phyloP scores from a whole-genome alignment of 2,888 invertebrate genomes.

The Leucoma salicis region DNA sequence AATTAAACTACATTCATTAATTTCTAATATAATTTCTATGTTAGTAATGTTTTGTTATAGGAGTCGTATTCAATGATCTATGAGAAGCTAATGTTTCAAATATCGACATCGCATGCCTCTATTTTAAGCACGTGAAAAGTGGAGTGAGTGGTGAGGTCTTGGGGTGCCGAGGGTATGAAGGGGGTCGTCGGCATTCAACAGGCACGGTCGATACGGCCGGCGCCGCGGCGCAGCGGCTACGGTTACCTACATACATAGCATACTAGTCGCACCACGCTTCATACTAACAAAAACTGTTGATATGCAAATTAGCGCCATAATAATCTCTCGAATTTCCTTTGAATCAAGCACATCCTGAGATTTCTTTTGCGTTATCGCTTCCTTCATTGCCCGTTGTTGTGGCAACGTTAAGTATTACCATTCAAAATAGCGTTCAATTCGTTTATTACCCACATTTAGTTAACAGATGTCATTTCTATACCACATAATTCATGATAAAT shows the following conservation, averaged over 20 bases:
- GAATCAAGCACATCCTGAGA: neutral
- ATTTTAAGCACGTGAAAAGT: constrained; percentile 80
- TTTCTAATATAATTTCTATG: neutral
- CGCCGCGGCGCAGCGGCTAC: constrained; percentile 65
- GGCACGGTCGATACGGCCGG: constrained; percentile 77
- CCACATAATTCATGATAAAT: no score
- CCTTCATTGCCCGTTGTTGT: neutral
- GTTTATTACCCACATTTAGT: neutral
- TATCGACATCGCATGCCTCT: constrained; percentile 77
- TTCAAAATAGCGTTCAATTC: neutral
- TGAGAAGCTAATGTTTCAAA: constrained; percentile 71
- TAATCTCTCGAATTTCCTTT: neutral
- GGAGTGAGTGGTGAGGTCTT: constrained; percentile 59
- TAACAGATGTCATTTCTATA: no score
- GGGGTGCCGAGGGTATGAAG: constrained; percentile 50
- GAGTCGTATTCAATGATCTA: constrained; percentile 56
- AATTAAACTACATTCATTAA: no score
- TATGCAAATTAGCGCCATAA: neutral
- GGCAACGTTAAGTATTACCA: constrained; percentile 7
- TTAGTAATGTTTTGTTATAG: constrained; percentile 30
- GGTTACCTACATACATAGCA: constrained; percentile 55
- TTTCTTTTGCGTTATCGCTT: neutral
- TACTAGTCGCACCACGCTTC: constrained; percentile 37
- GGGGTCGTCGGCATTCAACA: constrained; percentile 76
- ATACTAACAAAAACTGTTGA: neutral